Conservation (phyloP, 2,113 vertebrate species). For the Leucopsar rothschildi region DNA sequence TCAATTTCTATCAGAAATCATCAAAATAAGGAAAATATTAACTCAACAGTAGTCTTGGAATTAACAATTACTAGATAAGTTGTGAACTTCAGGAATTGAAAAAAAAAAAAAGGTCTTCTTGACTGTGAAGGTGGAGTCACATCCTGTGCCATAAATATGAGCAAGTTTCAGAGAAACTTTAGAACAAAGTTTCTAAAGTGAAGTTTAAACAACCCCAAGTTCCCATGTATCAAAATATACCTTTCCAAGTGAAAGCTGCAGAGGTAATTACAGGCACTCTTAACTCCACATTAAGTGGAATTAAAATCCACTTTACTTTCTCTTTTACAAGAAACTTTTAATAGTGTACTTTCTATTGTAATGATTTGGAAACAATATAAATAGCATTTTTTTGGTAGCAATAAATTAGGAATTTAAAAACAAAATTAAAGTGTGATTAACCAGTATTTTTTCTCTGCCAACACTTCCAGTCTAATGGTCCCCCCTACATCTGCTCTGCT, state of each 20-base stretch:
- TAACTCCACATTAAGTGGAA: neutral
- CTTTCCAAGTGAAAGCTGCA: neutral
- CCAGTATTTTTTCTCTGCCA: neutral
- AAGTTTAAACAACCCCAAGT: neutral
- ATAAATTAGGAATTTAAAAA: neutral
- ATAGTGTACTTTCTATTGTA: neutral
- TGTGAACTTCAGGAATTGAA: neutral
- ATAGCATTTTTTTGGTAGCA: neutral
- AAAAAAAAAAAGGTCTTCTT: neutral
- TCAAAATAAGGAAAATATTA: neutral
- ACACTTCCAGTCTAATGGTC: neutral
- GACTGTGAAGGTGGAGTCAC: neutral
- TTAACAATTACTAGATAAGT: neutral
- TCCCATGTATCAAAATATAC: neutral
- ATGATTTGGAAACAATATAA: neutral
- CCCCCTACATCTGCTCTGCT: neutral
- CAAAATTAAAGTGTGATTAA: neutral
- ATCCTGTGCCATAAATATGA: rapidly evolving
- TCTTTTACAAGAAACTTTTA: neutral
- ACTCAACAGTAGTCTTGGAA: neutral
- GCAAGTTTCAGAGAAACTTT: neutral
- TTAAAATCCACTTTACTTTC: neutral
- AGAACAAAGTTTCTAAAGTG: neutral
- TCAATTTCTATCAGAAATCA: neutral
- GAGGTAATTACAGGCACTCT: neutral